Base-by-base conservation (phyloP, 92 coral and sea anemone species). In the Porites divaricata region DNA sequence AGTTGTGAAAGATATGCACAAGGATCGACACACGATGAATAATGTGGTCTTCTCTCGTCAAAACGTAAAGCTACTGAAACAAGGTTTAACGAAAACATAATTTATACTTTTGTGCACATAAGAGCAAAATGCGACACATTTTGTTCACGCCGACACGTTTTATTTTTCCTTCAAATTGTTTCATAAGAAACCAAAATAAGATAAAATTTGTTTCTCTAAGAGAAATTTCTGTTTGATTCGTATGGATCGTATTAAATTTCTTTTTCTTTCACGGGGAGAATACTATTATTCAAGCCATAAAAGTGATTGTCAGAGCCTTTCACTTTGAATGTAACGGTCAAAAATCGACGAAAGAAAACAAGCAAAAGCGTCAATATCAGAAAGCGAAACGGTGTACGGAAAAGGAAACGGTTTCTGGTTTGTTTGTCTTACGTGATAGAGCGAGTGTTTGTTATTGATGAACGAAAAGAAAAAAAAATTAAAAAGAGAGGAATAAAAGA, bases 191-290 rank as follows among this genome's bases (percentile, higher is more conserved):
- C 23, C 13, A 23, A 16, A 54, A 54, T 12, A 50, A 50, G 0
- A 66, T 21, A 65, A 49, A 79, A 6, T 0, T 24, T 56, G 23
- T 79, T 79, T 79, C 84, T 79, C 84, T 67, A 51, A 24, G 84
- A 79, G 84, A 79, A 79, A 54, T 79, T 19, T 51, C 45, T 26
- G 84, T 54, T 67, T 68, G 84, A 79, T 79, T 69, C 84, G 61
- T 66, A 14, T 63, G 84, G 72, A 67, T 79, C 66, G 63, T 25
- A 41, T 48, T 9, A 4, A 35, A 67, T 24, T 28, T 25, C 12
- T 25, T 6, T 35, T 4, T 54, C 26, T 6, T 59, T 6, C 9
- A 59, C 73, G 4, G 12, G 16, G 16, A 54, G 15, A 54, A 54
- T 9, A 15, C 12, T 54, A 10, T 54, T 54, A 54, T 15, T 54